Evolutionary conservation across 2,113 vertebrate species (phyloP).

Genomic region (Misgurnus mizolepis): DNA sequence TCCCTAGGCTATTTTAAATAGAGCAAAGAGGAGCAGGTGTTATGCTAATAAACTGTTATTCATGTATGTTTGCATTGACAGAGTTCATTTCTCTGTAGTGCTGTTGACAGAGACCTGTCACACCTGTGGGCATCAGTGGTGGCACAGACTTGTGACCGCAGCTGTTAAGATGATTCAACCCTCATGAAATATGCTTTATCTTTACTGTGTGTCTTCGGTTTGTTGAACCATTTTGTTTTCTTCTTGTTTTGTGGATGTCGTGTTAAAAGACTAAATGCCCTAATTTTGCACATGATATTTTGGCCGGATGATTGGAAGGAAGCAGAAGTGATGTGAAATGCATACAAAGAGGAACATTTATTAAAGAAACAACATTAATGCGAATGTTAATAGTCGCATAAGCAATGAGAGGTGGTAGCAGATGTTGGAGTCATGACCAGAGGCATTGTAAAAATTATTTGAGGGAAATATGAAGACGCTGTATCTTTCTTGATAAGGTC

Average conservation of each 20-base stretch:
- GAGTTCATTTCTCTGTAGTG: background rate
- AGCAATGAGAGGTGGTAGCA: slow-evolving; percentile 19
- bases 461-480: background rate
- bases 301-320: background rate
- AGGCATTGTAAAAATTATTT: background rate
- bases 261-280: background rate
- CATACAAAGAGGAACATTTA: slow-evolving; percentile 20
- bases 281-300: background rate
- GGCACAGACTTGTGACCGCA: background rate
- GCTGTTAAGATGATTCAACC: slow-evolving; percentile 24
- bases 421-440: background rate
- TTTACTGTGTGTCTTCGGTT: background rate
- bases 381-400: background rate
- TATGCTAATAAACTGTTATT: background rate
- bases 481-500: no score
- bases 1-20: background rate
- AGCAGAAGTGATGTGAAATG: slow-evolving; percentile 22
- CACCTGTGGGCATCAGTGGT: slow-evolving; percentile 20
- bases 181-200: background rate
- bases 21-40: background rate
- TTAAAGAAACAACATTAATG: background rate
- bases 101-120: slow-evolving; percentile 18
- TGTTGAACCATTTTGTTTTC: background rate
- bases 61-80: background rate
- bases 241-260: background rate